phyloP scores from a whole-genome alignment of 2,113 vertebrate genomes.

The Alligator sinensis region DNA sequence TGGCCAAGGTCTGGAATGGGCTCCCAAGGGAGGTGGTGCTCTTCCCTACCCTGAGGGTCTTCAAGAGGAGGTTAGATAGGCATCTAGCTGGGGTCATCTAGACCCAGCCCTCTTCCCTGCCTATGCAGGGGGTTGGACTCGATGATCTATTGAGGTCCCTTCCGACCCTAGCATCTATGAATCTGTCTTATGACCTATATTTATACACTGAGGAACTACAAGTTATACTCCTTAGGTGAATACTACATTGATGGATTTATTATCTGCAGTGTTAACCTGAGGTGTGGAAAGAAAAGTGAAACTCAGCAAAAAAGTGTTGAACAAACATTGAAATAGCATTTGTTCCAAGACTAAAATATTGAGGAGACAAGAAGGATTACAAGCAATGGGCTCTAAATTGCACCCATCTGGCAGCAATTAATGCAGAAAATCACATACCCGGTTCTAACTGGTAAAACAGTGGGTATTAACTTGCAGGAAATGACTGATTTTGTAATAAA shows the following conservation, averaged over 20 bases:
- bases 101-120: too few relatives aligned
- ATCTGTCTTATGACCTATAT: neutral
- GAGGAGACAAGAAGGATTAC: constrained; percentile 19
- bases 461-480: constrained; percentile 25
- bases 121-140: too few relatives aligned
- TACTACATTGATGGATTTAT: constrained; percentile 21
- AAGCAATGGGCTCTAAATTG: constrained; percentile 57
- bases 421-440: neutral
- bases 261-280: neutral
- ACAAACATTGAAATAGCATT: constrained; percentile 52
- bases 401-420: constrained; percentile 54
- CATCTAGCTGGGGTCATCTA: too few relatives aligned
- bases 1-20: too few relatives aligned
- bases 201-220: neutral
- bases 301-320: constrained; percentile 44
- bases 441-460: constrained; percentile 8
- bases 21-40: too few relatives aligned
- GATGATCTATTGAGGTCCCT: too few relatives aligned
- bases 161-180: too few relatives aligned
- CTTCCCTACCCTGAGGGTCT: too few relatives aligned
- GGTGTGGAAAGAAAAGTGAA: constrained; percentile 3
- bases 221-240: neutral
- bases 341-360: constrained; percentile 47
- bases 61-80: too few relatives aligned
- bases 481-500: constrained; percentile 6